A percentile compares a stretch with the other conserved stretches of the same genome.
Conservation (phyloP, 2,888 invertebrate species). For the Lysandra bellargus region DNA sequence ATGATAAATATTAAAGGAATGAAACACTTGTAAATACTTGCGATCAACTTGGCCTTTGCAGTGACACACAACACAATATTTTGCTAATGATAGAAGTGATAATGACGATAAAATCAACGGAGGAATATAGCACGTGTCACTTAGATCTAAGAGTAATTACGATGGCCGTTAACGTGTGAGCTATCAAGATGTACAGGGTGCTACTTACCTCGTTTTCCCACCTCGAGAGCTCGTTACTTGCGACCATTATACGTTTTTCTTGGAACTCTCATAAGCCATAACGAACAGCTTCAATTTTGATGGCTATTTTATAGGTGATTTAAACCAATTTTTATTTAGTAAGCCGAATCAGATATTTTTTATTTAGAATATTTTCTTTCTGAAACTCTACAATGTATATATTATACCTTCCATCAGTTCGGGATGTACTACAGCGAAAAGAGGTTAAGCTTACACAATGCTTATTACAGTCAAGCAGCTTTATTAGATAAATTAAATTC, state of each 20-base stretch:
- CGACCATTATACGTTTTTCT: slow-evolving; percentile 16
- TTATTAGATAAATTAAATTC: too few relatives aligned
- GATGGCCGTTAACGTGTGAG: slow-evolving; percentile 13
- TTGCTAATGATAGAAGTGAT: not conserved
- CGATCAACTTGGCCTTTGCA: not conserved
- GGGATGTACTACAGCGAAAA: too few relatives aligned
- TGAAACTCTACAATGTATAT: too few relatives aligned
- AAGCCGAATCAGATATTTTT: not conserved
- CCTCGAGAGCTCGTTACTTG: slow-evolving; percentile 3
- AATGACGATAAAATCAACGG: not conserved
- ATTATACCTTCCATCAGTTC: too few relatives aligned
- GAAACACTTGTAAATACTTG: not conserved
- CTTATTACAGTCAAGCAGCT: too few relatives aligned
- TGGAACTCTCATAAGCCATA: slow-evolving; percentile 1
- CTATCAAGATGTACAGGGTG: slow-evolving; percentile 16
- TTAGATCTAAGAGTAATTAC: slow-evolving; percentile 5
- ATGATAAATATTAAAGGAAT: not conserved
- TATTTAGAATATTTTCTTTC: too few relatives aligned
- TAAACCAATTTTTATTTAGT: not conserved
- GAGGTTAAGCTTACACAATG: too few relatives aligned
- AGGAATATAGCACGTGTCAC: slow-evolving; percentile 21
- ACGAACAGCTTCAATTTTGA: not conserved
- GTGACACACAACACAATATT: too few relatives aligned
- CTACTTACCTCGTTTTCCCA: slow-evolving; percentile 21
- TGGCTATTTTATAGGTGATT: not conserved